phyloP scores from a whole-genome alignment of 2,797 vertebrate genomes.

The Hipposideros larvatus region DNA sequence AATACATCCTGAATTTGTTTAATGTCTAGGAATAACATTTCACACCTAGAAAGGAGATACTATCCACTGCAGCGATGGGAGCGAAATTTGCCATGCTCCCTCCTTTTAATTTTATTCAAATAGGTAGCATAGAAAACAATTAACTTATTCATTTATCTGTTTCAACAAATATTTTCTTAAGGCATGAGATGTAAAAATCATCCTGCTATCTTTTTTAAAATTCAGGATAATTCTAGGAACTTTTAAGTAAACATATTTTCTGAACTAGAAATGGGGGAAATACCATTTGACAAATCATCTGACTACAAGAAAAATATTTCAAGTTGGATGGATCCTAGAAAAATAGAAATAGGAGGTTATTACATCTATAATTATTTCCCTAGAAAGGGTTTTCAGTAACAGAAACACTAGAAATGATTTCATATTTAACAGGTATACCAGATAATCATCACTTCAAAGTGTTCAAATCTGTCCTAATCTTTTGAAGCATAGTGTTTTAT shows the following conservation, averaged over 20 bases:
- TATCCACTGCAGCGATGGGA: constrained; percentile 32
- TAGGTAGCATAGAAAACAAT: constrained; percentile 50
- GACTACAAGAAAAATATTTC: not conserved
- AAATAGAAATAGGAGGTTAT: not conserved
- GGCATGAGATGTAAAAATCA: not conserved
- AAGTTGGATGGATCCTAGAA: constrained; percentile 21
- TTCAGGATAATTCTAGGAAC: constrained; percentile 17
- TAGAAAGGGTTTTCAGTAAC: constrained; percentile 3
- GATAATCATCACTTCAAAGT: not conserved
- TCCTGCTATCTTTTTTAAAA: not conserved
- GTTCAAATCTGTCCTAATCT: not conserved
- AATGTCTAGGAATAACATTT: constrained; percentile 81
- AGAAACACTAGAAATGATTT: not conserved
- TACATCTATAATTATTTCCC: not conserved
- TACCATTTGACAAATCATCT: constrained; percentile 38
- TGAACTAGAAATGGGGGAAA: constrained; percentile 25
- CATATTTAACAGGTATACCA: constrained; percentile 33
- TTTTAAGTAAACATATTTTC: constrained; percentile 17
- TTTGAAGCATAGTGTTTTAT: constrained; percentile 7
- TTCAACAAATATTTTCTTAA: constrained; percentile 51
- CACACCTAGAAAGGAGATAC: constrained; percentile 72
- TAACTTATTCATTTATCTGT: not conserved
- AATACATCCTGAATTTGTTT: constrained; percentile 87
- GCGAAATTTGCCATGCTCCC: not conserved
- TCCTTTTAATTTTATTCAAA: constrained; percentile 44